These are phyloP conservation scores for Passer domesticus DNA, from an alignment of 2,113 vertebrate genomes.

Conservation along the genomic window DNA sequence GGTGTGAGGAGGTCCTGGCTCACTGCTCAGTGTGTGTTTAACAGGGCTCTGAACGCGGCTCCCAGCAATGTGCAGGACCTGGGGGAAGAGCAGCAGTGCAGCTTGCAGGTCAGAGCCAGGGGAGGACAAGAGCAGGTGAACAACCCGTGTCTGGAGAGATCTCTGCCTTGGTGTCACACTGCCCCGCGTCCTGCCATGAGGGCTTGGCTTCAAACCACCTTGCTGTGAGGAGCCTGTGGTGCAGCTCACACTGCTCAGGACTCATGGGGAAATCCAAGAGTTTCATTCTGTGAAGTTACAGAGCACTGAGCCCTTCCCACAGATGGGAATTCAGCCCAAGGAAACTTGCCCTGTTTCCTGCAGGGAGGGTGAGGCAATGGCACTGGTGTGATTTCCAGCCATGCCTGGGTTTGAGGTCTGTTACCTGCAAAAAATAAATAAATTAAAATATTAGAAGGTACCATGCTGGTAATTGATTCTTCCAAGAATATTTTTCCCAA, in stretches of 20 bases:
- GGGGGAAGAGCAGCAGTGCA: neutral
- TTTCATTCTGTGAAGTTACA: neutral
- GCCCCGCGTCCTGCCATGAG: fast-evolving
- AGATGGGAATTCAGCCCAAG: neutral
- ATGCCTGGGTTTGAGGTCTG: constrained; percentile 16
- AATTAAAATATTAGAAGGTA: constrained; percentile 57
- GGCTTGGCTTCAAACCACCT: neutral
- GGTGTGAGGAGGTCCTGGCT: neutral
- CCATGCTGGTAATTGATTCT: constrained; percentile 48
- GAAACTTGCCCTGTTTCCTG: neutral
- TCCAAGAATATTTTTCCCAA: constrained; percentile 53
- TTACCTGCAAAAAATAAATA: constrained; percentile 24
- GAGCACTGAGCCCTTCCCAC: neutral
- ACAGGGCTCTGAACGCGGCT: neutral
- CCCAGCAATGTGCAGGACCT: neutral
- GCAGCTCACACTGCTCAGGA: neutral
- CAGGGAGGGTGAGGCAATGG: neutral
- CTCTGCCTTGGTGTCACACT: neutral
- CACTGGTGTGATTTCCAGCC: neutral
- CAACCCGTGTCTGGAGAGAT: fast-evolving
- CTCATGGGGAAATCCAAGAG: neutral
- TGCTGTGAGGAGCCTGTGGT: neutral
- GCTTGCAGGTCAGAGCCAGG: neutral
- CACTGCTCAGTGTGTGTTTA: neutral
- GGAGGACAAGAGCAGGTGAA: neutral